Evolutionary conservation across 2,113 vertebrate genomes (phyloP).

Genomic region (Melanostigma gelatinosum): DNA sequence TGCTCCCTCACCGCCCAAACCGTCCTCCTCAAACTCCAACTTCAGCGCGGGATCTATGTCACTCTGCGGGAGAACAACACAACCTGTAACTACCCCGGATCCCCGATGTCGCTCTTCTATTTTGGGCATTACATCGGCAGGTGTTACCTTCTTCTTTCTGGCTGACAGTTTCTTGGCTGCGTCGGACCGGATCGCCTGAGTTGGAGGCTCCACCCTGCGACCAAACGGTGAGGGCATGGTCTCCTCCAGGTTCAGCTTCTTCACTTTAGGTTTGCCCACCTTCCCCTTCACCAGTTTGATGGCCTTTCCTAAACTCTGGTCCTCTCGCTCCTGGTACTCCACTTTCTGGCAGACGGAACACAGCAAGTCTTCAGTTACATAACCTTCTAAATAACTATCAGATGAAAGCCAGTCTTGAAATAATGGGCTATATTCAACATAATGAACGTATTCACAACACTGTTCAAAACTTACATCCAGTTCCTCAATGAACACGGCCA

Average conservation of each 20-base stretch:
- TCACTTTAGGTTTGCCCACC: conserved; percentile 95
- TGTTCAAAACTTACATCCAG: conserved; percentile 88
- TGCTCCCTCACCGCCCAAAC: conserved; percentile 77
- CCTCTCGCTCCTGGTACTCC: conserved; percentile 89
- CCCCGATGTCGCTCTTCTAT: no score
- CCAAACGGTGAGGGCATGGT: conserved; percentile 94
- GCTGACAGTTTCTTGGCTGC: conserved; percentile 89
- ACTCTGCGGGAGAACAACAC: conserved; percentile 77
- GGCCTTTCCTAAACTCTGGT: conserved; percentile 84
- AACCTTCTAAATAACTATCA: not conserved
- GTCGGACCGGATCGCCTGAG: conserved; percentile 91
- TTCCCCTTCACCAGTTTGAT: conserved; percentile 97
- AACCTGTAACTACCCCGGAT: not conserved
- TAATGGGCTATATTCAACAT: not conserved
- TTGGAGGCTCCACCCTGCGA: conserved; percentile 92
- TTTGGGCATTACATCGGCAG: fast-evolving
- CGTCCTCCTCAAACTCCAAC: conserved; percentile 91
- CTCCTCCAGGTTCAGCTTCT: conserved; percentile 95
- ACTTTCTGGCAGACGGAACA: conserved; percentile 54
- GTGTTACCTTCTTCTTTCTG: conserved; percentile 93
- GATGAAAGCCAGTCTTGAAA: not conserved
- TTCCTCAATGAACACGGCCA: conserved; percentile 95
- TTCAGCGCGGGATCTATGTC: conserved; percentile 89
- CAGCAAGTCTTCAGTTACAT: not conserved
- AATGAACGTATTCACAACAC: not conserved